phyloP scores from a whole-genome alignment of 2,797 vertebrate genomes.

The Dendrocincla fuliginosa region DNA sequence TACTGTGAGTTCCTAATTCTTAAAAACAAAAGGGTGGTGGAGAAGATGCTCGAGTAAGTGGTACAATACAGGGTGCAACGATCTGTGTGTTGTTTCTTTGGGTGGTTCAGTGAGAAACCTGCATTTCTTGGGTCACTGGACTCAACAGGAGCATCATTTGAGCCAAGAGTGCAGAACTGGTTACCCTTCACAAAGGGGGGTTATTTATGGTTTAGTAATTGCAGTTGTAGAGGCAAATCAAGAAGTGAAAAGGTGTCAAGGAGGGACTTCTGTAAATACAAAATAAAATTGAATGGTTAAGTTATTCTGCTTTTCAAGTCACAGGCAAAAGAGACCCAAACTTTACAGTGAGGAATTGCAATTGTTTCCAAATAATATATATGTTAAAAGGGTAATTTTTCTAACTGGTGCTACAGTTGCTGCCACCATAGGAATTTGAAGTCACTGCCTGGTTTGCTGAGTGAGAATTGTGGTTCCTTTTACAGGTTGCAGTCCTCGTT shows the following conservation, averaged over 20 bases:
- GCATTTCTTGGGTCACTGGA: background rate
- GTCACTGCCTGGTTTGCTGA: background rate
- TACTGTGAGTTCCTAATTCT: background rate
- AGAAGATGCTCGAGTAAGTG: background rate
- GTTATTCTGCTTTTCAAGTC: background rate
- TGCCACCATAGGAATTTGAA: background rate
- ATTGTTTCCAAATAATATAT: background rate
- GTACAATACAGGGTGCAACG: background rate
- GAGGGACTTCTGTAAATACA: background rate
- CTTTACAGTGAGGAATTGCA: background rate
- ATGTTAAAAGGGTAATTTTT: background rate
- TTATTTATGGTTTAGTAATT: background rate
- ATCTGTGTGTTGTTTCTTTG: background rate
- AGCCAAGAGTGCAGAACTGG: background rate
- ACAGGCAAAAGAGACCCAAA: background rate
- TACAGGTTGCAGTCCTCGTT: conserved; percentile 57
- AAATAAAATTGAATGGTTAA: background rate
- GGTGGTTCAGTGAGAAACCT: background rate
- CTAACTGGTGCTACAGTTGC: background rate
- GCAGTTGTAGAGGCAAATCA: background rate
- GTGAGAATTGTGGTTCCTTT: background rate
- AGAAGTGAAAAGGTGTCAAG: background rate
- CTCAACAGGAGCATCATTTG: background rate
- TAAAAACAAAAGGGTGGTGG: background rate
- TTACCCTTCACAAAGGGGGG: background rate